Conservation (phyloP, 2,113 vertebrate genomes). For the Microcebus lehilahytsara region DNA sequence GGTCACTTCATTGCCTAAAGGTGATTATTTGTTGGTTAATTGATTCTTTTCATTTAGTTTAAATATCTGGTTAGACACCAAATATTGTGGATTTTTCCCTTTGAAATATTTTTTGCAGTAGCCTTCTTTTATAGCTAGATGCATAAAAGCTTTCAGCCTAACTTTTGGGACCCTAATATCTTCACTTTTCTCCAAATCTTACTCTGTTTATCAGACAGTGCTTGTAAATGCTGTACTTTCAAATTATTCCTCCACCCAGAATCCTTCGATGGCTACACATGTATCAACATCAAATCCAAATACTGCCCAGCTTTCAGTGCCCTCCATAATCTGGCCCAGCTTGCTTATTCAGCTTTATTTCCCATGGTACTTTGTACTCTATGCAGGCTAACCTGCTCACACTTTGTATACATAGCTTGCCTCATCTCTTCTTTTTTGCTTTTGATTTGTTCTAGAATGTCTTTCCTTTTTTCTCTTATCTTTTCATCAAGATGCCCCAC, state of each 20-base stretch:
- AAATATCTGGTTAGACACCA: neutral
- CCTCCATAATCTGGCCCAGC: neutral
- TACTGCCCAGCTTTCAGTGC: neutral
- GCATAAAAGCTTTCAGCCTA: neutral
- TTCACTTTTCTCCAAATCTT: neutral
- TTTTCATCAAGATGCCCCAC: neutral
- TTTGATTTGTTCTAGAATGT: constrained; percentile 23
- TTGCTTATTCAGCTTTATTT: constrained; percentile 10
- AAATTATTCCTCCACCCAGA: neutral
- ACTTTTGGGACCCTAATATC: neutral
- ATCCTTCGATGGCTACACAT: neutral
- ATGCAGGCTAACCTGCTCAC: neutral
- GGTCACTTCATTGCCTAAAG: constrained; percentile 11
- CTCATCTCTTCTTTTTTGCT: neutral
- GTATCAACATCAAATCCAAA: constrained; percentile 14
- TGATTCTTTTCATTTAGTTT: constrained; percentile 44
- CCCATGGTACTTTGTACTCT: neutral
- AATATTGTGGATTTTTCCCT: neutral
- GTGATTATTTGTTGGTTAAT: constrained; percentile 16
- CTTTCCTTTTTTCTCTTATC: constrained; percentile 9
- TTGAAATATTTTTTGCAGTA: constrained; percentile 15
- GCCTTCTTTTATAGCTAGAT: constrained; percentile 27
- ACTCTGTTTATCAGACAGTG: neutral
- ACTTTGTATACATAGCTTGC: neutral
- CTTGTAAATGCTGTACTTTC: constrained; percentile 25